Evolutionary conservation across 1,140 invertebrate species (phyloP).

Genomic region (Asobara japonica): DNA sequence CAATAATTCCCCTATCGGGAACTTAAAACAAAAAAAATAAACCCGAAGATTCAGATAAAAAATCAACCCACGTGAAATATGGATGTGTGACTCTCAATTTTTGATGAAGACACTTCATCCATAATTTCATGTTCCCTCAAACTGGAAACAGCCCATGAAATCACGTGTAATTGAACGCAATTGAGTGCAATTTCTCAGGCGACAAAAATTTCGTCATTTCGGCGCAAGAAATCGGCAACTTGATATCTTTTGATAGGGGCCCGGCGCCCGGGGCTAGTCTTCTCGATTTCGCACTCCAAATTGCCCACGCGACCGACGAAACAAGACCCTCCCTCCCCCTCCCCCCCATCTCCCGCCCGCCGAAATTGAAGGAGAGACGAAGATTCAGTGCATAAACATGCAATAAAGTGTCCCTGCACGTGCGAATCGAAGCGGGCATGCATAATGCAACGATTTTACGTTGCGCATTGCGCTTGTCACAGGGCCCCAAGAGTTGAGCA

Average conservation of each 20-base stretch:
- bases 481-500: slow-evolving; percentile 25
- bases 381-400: slow-evolving; percentile 25
- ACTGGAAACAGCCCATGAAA: neutral
- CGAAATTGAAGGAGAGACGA: neutral
- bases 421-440: slow-evolving; percentile 29
- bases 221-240: neutral
- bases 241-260: neutral
- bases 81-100: too few relatives aligned
- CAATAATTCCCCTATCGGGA: too few relatives aligned
- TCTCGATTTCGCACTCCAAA: slow-evolving; percentile 25
- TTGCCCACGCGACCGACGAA: slow-evolving; percentile 20
- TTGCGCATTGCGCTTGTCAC: slow-evolving; percentile 28
- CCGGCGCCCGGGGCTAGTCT: neutral
- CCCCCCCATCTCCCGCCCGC: too few relatives aligned
- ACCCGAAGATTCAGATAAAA: too few relatives aligned
- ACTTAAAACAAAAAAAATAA: too few relatives aligned
- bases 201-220: slow-evolving; percentile 29
- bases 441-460: slow-evolving; percentile 29
- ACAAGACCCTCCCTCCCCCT: slow-evolving; percentile 21
- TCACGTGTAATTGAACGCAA: neutral
- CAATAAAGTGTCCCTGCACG: slow-evolving; percentile 34
- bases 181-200: slow-evolving; percentile 22
- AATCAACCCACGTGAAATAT: too few relatives aligned
- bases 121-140: neutral
- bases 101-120: neutral